A percentile compares a stretch with the other conserved stretches of the same genome.
These are phyloP conservation scores for Diploptera punctata DNA, from an alignment of 2,888 invertebrate genomes.

Conservation along the genomic window DNA sequence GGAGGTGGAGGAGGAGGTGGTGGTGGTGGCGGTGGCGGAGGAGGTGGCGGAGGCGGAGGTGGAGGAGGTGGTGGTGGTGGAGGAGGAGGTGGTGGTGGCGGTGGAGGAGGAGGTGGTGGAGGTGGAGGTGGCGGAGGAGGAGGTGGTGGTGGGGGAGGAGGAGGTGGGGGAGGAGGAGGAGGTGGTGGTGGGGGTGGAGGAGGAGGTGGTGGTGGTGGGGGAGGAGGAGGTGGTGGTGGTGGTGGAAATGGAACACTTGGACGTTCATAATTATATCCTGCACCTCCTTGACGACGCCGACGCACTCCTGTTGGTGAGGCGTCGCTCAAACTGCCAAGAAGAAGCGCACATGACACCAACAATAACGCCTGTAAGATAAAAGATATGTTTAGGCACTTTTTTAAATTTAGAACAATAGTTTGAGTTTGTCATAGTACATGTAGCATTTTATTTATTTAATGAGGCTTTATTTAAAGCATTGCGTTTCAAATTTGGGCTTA, in stretches of 20 bases:
- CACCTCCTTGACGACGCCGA: neutral
- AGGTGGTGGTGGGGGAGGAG: neutral
- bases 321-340: neutral
- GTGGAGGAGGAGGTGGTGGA: neutral
- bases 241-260: neutral
- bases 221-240: neutral
- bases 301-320: neutral
- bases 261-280: neutral
- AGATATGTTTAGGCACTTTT: no score
- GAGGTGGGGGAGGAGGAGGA: neutral
- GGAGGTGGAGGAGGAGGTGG: neutral
- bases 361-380: neutral
- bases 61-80: neutral
- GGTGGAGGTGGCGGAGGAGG: neutral
- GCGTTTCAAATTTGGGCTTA: no score
- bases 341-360: neutral
- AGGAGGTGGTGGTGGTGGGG: neutral
- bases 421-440: no score
- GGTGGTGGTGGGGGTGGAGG: neutral
- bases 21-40: neutral
- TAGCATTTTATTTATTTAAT: no score
- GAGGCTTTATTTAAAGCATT: no score
- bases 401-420: no score
- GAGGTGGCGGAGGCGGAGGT: neutral
- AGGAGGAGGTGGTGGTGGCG: neutral